Conservation (phyloP, 2,113 vertebrate genomes). For the Pluvialis apricaria region DNA sequence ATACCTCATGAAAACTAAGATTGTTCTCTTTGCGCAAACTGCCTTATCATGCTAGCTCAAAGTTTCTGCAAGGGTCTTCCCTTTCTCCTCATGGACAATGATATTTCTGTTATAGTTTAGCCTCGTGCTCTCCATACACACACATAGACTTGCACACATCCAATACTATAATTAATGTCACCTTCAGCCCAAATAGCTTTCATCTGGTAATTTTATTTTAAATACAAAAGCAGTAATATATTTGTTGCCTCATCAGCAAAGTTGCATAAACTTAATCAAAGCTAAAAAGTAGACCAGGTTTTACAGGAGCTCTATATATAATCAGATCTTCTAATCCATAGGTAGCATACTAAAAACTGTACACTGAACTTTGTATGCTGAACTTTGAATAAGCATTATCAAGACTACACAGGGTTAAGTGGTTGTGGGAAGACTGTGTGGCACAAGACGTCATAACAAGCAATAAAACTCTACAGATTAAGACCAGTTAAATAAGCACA, state of each 20-base stretch:
- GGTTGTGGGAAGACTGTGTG: not conserved
- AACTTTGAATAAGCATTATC: not conserved
- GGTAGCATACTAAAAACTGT: not conserved
- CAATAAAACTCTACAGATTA: not conserved
- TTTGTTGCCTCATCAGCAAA: not conserved
- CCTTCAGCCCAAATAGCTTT: not conserved
- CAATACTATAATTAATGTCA: not conserved
- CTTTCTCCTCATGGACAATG: not conserved
- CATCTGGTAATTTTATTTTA: not conserved
- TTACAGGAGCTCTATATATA: not conserved
- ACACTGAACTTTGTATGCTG: not conserved
- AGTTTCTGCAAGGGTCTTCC: not conserved
- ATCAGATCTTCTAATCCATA: not conserved
- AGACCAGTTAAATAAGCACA: not conserved
- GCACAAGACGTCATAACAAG: not conserved
- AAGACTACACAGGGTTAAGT: not conserved
- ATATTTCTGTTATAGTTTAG: not conserved
- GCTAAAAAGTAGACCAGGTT: not conserved
- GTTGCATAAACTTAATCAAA: not conserved
- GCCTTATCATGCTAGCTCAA: not conserved
- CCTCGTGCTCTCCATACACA: not conserved
- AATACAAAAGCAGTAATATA: not conserved
- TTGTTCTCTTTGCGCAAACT: not conserved
- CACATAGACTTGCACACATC: not conserved
- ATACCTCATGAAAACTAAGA: not conserved